Base-by-base conservation (phyloP, 2,797 vertebrate genomes). In the Rhinichthys osculus region DNA sequence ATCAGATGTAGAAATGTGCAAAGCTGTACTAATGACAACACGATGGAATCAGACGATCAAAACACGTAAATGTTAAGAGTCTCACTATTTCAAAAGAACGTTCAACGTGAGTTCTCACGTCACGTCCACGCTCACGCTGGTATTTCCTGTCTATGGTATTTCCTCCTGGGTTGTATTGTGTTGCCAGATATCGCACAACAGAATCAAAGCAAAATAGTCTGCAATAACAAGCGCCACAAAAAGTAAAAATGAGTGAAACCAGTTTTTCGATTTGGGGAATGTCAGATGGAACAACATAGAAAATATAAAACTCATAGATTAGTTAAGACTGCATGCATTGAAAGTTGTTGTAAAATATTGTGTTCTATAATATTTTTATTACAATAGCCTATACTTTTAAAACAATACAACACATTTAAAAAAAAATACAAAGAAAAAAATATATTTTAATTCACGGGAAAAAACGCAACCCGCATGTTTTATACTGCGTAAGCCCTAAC, bases 161-260 rank as follows among this genome's bases (percentile, higher is more conserved):
- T 33, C 83, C 78, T 85, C 83, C 83, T 78, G 54, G 11, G 9
- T 85, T 85, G 50, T n/a, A 10, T 1, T 70, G 14, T 33, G 79
- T 81, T 81, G 79, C 79, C 79, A 81, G 79, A 81, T 74, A 50
- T 70, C 33, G 8, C 19, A 1, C 8, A 47, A 8, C 0, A 33
- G 1, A 66, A 80, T 23, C 6, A 80, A 80, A 35, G 5, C 42
- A 21, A 27, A 44, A 16, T 38, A 4, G 9, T 21, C 27, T 33
- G 4, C 7, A 35, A 21, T 11, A 57, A 5, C 19, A 77, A 59
- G 5, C 1, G 3, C 0, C 17, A 33, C 16, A 9, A 40, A 59
- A n/a, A 21, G 17, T 19, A 2, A 76, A 23, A 35, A 23, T 14
- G 3, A 38, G 5, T 10, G 5, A 77, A 38, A 5, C 3, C 1